Evolutionary conservation across 2,888 invertebrate genomes (phyloP).

Genomic region (Dilophus febrilis): DNA sequence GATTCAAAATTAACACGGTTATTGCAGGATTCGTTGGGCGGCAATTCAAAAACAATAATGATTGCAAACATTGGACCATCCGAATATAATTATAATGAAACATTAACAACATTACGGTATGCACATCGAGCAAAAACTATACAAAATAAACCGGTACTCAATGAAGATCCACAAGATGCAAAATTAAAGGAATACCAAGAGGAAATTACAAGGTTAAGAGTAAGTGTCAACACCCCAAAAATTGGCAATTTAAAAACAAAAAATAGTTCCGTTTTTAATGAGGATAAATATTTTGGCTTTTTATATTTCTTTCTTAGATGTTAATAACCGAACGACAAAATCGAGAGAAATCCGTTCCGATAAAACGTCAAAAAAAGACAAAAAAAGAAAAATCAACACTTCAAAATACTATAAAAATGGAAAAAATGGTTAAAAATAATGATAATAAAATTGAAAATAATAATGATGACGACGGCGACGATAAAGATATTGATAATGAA

Average conservation of each 20-base stretch:
- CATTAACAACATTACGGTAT: slow-evolving; percentile 87
- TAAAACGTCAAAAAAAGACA: slow-evolving; percentile 12
- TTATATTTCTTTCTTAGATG: too few species aligned
- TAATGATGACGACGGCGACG: slow-evolving; percentile 22
- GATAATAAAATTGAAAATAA: slow-evolving; percentile 19
- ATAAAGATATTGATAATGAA: slow-evolving; percentile 16
- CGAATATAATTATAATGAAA: slow-evolving; percentile 94
- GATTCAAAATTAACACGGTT: slow-evolving; percentile 94
- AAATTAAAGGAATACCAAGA: slow-evolving; percentile 88
- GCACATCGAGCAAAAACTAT: slow-evolving; percentile 96
- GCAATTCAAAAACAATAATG: slow-evolving; percentile 98
- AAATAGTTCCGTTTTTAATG: neutral
- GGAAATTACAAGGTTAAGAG: slow-evolving; percentile 64
- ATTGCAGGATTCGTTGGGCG: slow-evolving; percentile 93
- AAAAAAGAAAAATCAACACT: slow-evolving; percentile 11
- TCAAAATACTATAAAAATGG: slow-evolving; percentile 14
- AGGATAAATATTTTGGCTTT: too few species aligned
- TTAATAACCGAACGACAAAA: slow-evolving; percentile 30
- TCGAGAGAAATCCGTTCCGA: slow-evolving; percentile 19
- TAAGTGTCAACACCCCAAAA: neutral
- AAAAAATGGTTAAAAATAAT: slow-evolving; percentile 9
- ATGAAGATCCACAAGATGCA: slow-evolving; percentile 98
- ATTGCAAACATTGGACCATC: slow-evolving; percentile 98
- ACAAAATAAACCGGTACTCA: slow-evolving; percentile 94
- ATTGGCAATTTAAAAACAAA: too few species aligned